phyloP scores from a whole-genome alignment of 2,113 vertebrate genomes.

The Pterocles burchelli region DNA sequence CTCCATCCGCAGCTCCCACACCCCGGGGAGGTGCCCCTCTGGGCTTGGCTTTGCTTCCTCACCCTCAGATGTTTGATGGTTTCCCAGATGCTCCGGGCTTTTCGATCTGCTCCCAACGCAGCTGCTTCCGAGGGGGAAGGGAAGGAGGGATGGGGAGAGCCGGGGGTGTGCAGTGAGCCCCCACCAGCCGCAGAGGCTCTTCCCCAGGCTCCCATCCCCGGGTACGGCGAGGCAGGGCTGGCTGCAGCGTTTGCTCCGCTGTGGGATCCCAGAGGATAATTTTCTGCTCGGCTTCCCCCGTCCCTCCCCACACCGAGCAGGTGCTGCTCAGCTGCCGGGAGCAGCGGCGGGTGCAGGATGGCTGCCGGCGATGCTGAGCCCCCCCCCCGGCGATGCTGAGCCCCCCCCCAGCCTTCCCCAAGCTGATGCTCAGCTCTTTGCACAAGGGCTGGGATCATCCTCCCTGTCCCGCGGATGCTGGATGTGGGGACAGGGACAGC shows the following conservation, averaged over 20 bases:
- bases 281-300: slow-evolving; percentile 39
- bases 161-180: not conserved
- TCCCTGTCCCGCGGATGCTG: not conserved
- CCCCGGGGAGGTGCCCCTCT: not conserved
- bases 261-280: not conserved
- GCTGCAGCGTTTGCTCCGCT: not conserved
- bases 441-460: not conserved
- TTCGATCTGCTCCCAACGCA: not conserved
- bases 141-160: not conserved
- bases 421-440: not conserved
- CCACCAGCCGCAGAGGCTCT: rapidly evolving
- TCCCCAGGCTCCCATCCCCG: not conserved
- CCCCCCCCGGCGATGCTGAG: too few relatives aligned
- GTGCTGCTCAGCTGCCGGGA: slow-evolving; percentile 17
- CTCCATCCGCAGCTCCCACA: not conserved
- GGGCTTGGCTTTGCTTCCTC: not conserved
- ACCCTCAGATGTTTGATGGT: not conserved
- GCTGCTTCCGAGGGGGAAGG: slow-evolving; percentile 10
- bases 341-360: not conserved
- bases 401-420: not conserved
- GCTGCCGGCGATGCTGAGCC: not conserved
- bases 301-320: not conserved
- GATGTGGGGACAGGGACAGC: not conserved
- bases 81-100: not conserved
- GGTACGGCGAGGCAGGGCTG: not conserved